Evolutionary conservation across 2,113 vertebrate species (phyloP), one percentile per base, ranked within the genome.

Genomic region (Equus przewalskii): DNA sequence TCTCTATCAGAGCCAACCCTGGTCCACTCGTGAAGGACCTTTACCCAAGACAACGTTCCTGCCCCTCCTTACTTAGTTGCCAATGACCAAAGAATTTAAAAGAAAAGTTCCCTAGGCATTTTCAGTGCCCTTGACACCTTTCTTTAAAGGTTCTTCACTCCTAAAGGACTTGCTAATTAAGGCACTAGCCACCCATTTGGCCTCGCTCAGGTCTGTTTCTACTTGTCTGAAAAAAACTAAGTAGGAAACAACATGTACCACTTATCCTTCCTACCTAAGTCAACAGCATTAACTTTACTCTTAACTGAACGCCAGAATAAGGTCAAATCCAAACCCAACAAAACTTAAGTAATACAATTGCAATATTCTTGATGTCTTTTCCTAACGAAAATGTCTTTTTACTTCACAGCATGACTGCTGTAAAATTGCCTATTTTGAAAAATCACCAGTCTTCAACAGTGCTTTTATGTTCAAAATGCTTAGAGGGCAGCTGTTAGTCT

Each of bases 391-490:
- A 91, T 5, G 54, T 64, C 54, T 28, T 81, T 54, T 87, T 75
- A 44, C 76, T 91, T 90, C 60, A 85, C 60, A 92, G 33, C 49
- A 56, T 91, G 33, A 51, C 58, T 73, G 64, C 51, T 80, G 54
- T 83, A 78, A 79, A 95, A 83, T 2, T 83, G 41, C 49, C 73
- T 24, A 62, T 73, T 94, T 36, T 62, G 73, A 85, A 95, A 95
- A 82, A 69, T 16, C 69, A 60, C 49, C 26, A 5, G 44, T 54
- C 46, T 79, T 80, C 79, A 89, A 24, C 5, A 80, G 18, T 67
- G n/a, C 41, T 75, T 80, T 75, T 62, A 91, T 62, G 44, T 69
- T 94, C 75, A 88, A 84, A 96, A 75, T 58, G 46, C 24, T 80
- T 36, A 36, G 24, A 85, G 56, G 83, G 30, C 26, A 92, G 58